Evolutionary conservation across 2,888 invertebrate species (phyloP).

Genomic region (Torymus texanus): DNA sequence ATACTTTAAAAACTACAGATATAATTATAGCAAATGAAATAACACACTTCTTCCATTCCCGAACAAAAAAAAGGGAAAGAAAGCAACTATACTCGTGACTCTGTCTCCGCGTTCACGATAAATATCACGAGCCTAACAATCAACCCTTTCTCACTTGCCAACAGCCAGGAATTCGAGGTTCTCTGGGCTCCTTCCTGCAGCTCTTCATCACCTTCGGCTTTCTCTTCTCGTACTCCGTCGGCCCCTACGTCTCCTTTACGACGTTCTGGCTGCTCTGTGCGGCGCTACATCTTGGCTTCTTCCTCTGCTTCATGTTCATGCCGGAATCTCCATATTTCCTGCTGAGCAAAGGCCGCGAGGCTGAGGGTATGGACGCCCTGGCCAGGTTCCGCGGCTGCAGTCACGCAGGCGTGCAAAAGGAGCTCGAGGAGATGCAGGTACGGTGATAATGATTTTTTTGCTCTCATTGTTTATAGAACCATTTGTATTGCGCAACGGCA

Average conservation of each 20-base stretch:
- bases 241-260: constrained; percentile 83
- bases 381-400: constrained; percentile 81
- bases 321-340: constrained; percentile 89
- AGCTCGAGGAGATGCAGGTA: constrained; percentile 80
- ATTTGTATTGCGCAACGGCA: too few relatives aligned
- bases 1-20: neutral
- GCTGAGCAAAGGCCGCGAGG: constrained; percentile 78
- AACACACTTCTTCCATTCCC: constrained; percentile 57
- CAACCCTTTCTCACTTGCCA: neutral
- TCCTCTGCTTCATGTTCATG: constrained; percentile 81
- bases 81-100: neutral
- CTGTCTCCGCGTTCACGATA: neutral
- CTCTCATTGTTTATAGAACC: neutral
- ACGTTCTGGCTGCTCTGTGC: constrained; percentile 81
- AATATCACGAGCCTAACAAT: neutral
- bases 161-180: constrained; percentile 85
- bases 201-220: constrained; percentile 83
- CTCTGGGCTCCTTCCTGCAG: constrained; percentile 88
- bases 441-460: neutral
- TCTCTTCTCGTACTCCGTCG: constrained; percentile 82
- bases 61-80: constrained; percentile 63
- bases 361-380: constrained; percentile 81
- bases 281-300: constrained; percentile 79
- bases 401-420: constrained; percentile 79
- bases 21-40: neutral